These are phyloP conservation scores for Drosophila pseudoananassae DNA, from an alignment of 1,140 invertebrate species.

Conservation along the genomic window DNA sequence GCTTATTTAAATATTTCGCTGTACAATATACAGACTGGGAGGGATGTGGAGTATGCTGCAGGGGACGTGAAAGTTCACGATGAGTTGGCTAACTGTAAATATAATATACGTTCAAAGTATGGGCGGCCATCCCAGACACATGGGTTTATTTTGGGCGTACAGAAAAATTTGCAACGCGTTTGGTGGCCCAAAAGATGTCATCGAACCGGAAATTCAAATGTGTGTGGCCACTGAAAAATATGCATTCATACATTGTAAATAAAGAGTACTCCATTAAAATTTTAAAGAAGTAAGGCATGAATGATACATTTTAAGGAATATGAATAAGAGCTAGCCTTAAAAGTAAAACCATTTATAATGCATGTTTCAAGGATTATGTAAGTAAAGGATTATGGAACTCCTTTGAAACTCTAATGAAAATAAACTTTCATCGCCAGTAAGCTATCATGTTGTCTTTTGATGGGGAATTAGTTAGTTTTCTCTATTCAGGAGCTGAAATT, in stretches of 20 bases:
- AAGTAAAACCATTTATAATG: too few species aligned
- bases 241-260: constrained; percentile 1
- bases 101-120: constrained; percentile 32
- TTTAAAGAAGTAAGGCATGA: background rate
- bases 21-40: constrained; percentile 8
- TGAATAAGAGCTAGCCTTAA: too few species aligned
- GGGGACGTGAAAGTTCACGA: constrained; percentile 13
- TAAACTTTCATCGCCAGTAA: background rate
- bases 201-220: constrained; percentile 40
- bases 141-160: constrained; percentile 29
- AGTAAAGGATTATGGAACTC: too few species aligned
- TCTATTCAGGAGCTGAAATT: constrained; percentile 21
- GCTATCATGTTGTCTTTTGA: constrained; percentile 37
- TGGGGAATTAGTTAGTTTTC: constrained; percentile 39
- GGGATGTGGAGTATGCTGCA: background rate
- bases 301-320: too few species aligned
- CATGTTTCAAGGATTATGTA: too few species aligned
- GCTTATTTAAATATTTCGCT: constrained; percentile 41
- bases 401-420: too few species aligned
- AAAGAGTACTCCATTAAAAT: background rate
- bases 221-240: constrained; percentile 6
- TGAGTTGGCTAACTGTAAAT: constrained; percentile 50
- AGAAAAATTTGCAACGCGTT: constrained; percentile 17
- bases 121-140: constrained; percentile 37
- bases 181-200: constrained; percentile 36